phyloP scores from a whole-genome alignment of 2,888 invertebrate genomes.

The Scaptomyza flava region DNA sequence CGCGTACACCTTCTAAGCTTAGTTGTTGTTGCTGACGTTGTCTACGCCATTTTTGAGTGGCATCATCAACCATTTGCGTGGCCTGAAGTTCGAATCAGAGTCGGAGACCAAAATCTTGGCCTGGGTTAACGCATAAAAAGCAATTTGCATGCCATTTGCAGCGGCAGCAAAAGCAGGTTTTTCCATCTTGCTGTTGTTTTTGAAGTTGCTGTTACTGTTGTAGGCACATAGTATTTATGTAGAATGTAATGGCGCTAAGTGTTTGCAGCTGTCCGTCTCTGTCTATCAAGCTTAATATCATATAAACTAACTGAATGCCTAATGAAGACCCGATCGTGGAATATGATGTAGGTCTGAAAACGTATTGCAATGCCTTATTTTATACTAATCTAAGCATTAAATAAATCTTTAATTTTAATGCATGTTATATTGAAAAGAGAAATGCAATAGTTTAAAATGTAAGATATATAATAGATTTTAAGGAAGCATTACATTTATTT shows the following conservation, averaged over 20 bases:
- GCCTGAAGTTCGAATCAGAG: constrained; percentile 19
- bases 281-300: constrained; percentile 46
- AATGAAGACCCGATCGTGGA: constrained; percentile 43
- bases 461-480: too few relatives aligned
- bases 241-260: constrained; percentile 75
- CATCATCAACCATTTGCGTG: constrained; percentile 73
- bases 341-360: constrained; percentile 13
- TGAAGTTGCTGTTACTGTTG: constrained; percentile 28
- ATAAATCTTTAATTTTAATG: too few relatives aligned
- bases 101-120: constrained; percentile 20
- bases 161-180: constrained; percentile 69
- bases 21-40: constrained; percentile 49
- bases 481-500: too few relatives aligned
- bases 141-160: constrained; percentile 79
- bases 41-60: constrained; percentile 78
- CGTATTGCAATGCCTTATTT: constrained; percentile 44
- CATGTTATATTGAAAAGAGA: too few relatives aligned
- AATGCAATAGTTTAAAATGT: too few relatives aligned
- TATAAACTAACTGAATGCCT: constrained; percentile 40
- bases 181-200: constrained; percentile 11
- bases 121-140: constrained; percentile 75
- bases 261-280: constrained; percentile 54
- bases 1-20: constrained; percentile 66
- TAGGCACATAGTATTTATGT: constrained; percentile 28
- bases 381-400: too few relatives aligned